These are phyloP conservation scores for Hydroisotoma schaefferi DNA, from an alignment of 2,888 invertebrate species.

Conservation along the genomic window DNA sequence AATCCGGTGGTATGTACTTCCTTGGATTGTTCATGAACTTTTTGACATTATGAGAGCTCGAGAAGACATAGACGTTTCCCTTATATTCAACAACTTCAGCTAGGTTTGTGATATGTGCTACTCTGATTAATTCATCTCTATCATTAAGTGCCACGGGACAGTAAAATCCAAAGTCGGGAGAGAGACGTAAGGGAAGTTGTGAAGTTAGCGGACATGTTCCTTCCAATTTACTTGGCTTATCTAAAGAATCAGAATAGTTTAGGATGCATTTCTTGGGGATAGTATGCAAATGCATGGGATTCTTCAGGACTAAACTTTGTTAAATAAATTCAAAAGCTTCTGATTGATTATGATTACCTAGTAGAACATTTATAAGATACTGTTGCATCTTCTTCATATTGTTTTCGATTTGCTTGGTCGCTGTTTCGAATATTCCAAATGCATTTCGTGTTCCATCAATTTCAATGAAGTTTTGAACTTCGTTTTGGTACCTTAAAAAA, in stretches of 20 bases:
- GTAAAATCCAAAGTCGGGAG: constrained; percentile 28
- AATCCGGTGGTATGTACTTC: constrained; percentile 28
- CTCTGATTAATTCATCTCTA: constrained; percentile 24
- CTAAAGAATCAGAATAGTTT: too few relatives aligned
- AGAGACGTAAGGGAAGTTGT: constrained; percentile 24
- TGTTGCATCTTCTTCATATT: constrained; percentile 19
- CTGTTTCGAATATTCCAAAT: constrained; percentile 20
- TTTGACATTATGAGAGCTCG: constrained; percentile 17
- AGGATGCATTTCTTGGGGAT: too few relatives aligned
- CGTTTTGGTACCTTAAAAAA: constrained; percentile 23
- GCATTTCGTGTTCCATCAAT: constrained; percentile 31
- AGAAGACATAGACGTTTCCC: constrained; percentile 30
- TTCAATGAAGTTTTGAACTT: constrained; percentile 31
- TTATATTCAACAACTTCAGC: constrained; percentile 35
- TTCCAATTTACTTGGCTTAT: constrained; percentile 29
- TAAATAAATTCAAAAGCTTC: background rate
- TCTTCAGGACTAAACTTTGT: too few relatives aligned
- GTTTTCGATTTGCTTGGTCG: constrained; percentile 16
- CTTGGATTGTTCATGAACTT: constrained; percentile 33
- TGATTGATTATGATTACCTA: constrained; percentile 4
- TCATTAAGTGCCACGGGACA: constrained; percentile 41
- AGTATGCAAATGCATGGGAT: too few relatives aligned
- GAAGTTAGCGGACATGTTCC: constrained; percentile 34
- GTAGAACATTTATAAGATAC: constrained; percentile 16
- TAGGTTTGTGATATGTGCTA: constrained; percentile 23